Evolutionary conservation across 2,888 invertebrate genomes (phyloP).

Genomic region (Phymatocera aterrima): DNA sequence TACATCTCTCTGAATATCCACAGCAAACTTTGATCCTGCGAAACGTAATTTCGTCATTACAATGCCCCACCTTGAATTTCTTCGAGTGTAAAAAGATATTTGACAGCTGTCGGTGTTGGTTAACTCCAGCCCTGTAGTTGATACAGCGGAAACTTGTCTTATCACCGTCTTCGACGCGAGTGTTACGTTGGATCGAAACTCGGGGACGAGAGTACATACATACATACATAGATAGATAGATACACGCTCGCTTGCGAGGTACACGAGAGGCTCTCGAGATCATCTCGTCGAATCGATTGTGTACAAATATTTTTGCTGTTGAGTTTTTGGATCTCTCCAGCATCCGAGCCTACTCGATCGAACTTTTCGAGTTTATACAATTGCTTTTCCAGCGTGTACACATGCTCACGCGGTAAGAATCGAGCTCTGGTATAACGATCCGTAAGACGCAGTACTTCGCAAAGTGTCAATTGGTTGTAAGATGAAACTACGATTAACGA

Average conservation of each 20-base stretch:
- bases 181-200: constrained; percentile 15
- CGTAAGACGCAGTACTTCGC: background rate
- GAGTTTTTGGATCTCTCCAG: background rate
- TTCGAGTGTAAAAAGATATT: constrained; percentile 27
- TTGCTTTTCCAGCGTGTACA: background rate
- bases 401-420: background rate
- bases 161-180: constrained; percentile 49
- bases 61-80: constrained; percentile 24
- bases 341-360: background rate
- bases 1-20: background rate
- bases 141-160: constrained; percentile 47
- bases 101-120: constrained; percentile 37
- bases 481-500: background rate
- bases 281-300: constrained; percentile 18
- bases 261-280: background rate
- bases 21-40: constrained; percentile 6
- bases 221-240: background rate
- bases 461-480: background rate
- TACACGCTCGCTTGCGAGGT: background rate
- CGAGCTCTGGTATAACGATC: background rate
- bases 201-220: background rate
- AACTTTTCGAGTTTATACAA: background rate
- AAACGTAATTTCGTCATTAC: constrained; percentile 24
- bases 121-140: constrained; percentile 10
- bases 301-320: constrained; percentile 14